Evolutionary conservation across 2,888 invertebrate genomes (phyloP), one percentile per base, ranked within the genome.

Genomic region (Elysia crispata): DNA sequence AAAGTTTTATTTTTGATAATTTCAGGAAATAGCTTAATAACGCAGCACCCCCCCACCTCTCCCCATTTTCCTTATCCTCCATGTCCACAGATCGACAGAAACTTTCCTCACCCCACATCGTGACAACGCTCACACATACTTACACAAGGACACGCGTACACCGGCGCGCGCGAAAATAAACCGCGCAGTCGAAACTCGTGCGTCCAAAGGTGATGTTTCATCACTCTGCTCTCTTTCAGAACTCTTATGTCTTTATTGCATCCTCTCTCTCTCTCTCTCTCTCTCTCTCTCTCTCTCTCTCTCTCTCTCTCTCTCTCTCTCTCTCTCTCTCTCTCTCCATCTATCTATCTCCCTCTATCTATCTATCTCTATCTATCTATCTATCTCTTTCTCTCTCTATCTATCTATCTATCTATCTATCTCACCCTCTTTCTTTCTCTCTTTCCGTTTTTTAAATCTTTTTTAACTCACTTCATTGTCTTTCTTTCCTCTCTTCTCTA

Each of bases 201-300:
- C 41, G 41, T 3, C 41, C 41, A 6, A 11, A 41, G 11, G 41
- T 11, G 11, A 41, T 41, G 11, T 41, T 41, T 41, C 41, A 41
- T 41, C 41, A 41, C 41, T 30, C 15, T 30, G 15, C 66, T 66
- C 66, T 66, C 66, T n/a, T 25, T 23, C 66, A n/a, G n/a, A n/a
- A n/a, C n/a, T n/a, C n/a, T n/a, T 62, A 6, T 62, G 23, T 62
- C 62, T 62, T 6, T 62, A 6, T 62, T 25, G n/a, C 8, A 23
- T 5, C 30, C 66, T 66, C 28, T 30, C 50, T 54, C 77, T 20
- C 20, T 30, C 66, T 30, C 31, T 50, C 57, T 69, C 67, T 77
- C 77, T 66, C 69, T 50, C 77, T 69, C 54, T 77, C 69, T 54
- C 54, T 77, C 28, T 50, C 57, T 54, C 30, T 69, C 77, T 54